Conservation (phyloP, 2,888 invertebrate genomes). For the Spodoptera littoralis region DNA sequence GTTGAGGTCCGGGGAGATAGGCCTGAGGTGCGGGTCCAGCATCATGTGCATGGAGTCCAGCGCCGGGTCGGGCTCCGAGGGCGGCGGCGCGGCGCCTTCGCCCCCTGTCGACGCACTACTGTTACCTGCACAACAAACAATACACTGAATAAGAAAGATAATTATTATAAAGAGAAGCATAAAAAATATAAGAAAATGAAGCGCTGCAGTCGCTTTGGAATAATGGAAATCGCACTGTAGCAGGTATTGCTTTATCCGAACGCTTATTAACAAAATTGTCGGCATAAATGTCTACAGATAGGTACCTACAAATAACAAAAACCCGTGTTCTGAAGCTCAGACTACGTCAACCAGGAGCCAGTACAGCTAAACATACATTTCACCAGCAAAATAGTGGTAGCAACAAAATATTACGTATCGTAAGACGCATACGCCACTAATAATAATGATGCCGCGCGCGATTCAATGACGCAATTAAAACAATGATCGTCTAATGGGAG, state of each 20-base stretch:
- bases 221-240: slow-evolving; percentile 8
- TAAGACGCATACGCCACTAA: slow-evolving; percentile 60
- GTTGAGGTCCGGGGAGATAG: slow-evolving; percentile 94
- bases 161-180: not conserved
- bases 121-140: slow-evolving; percentile 75
- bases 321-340: slow-evolving; percentile 21
- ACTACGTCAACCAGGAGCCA: slow-evolving; percentile 30
- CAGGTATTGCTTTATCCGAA: slow-evolving; percentile 1
- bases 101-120: slow-evolving; percentile 78
- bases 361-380: slow-evolving; percentile 34
- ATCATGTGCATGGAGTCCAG: slow-evolving; percentile 93
- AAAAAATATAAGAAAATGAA: not conserved
- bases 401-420: slow-evolving; percentile 55
- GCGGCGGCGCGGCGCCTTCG: slow-evolving; percentile 73
- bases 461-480: slow-evolving; percentile 63
- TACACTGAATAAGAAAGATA: not conserved
- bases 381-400: slow-evolving; percentile 36
- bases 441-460: slow-evolving; percentile 60
- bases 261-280: slow-evolving; percentile 21
- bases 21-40: slow-evolving; percentile 94
- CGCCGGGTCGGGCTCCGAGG: slow-evolving; percentile 87
- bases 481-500: slow-evolving; percentile 63
- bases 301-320: slow-evolving; percentile 36
- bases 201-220: slow-evolving; percentile 1
- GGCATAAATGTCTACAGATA: slow-evolving; percentile 28